Evolutionary conservation across 2,797 vertebrate genomes (phyloP).

Genomic region (Sibirionetta formosa): DNA sequence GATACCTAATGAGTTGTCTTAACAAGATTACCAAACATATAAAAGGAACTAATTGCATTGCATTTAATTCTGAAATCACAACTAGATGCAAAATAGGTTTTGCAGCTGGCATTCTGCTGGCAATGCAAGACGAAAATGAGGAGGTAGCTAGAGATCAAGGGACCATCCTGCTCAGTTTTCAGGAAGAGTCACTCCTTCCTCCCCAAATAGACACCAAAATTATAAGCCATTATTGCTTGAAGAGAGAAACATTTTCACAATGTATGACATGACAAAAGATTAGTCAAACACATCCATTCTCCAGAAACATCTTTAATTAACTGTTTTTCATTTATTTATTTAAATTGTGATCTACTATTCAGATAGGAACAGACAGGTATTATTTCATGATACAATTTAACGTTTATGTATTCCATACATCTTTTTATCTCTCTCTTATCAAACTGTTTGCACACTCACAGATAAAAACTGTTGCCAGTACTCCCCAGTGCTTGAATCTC

Average conservation of each 20-base stretch:
- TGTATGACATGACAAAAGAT: slow-evolving; percentile 31
- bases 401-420: background rate
- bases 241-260: slow-evolving; percentile 24
- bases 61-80: slow-evolving; percentile 78
- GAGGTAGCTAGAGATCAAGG: slow-evolving; percentile 70
- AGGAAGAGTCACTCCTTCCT: slow-evolving; percentile 66
- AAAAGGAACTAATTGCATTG: slow-evolving; percentile 78
- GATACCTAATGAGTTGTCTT: slow-evolving; percentile 80
- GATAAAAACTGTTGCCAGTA: background rate
- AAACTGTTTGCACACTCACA: background rate
- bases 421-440: background rate
- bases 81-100: slow-evolving; percentile 75
- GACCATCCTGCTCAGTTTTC: slow-evolving; percentile 60
- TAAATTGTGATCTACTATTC: background rate
- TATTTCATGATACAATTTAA: background rate
- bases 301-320: background rate
- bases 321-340: slow-evolving; percentile 42
- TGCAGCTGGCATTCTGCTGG: slow-evolving; percentile 79
- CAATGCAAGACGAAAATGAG: slow-evolving; percentile 74
- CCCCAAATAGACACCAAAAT: slow-evolving; percentile 59
- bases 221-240: slow-evolving; percentile 31
- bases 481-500: background rate
- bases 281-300: slow-evolving; percentile 17
- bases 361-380: background rate
- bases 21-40: slow-evolving; percentile 79